Base-by-base conservation (phyloP, 2,888 invertebrate genomes). In the Coenonympha glycerion region DNA sequence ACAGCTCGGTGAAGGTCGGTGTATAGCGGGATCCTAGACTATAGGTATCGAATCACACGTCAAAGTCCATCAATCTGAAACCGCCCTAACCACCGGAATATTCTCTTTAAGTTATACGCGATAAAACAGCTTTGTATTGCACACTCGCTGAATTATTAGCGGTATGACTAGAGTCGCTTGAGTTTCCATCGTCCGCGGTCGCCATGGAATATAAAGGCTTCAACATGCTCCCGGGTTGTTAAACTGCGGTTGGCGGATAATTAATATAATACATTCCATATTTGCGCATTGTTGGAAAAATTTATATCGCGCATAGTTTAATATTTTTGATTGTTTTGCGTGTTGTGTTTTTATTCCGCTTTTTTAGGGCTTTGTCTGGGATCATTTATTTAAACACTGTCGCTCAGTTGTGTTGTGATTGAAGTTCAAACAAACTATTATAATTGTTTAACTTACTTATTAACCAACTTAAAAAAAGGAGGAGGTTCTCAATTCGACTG, bases 201-300 rank as follows among this genome's bases (percentile, higher is more conserved):
- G 34, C 3, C n/a, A 9, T 16, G 22, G 30, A 24, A 21, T 21
- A 42, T 49, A 42, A 49, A 42, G 26, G 36, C 21, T 19, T 30
- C 36, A 42, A 44, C 49, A 44, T 44, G 42, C 30, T 22, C 44
- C 26, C 42, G 36, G 42, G 21, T 42, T 49, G 42, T 49, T 49
- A 42, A 42, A 28, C 24, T 44, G 42, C 30, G 49, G 42, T 26
- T 5, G 19, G 19, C 16, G 21, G 36, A 49, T 49, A 49, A 49
- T 49, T 49, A 49, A 48, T 40, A 47, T 24, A 24, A 41, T 41
- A 41, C 41, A 30, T 31, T 31, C 31, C 31, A 44, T 44, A 44
- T 44, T 44, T 44, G 28, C 30, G 30, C 30, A 41, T 19, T 30
- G 26, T 19, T 30, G 26, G 41, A 19, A 41, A 34, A 45, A 47